A percentile compares a stretch with the other conserved stretches of the same genome.
These are phyloP conservation scores for Iguana delicatissima DNA, from an alignment of 2,797 vertebrate genomes.

Conservation along the genomic window DNA sequence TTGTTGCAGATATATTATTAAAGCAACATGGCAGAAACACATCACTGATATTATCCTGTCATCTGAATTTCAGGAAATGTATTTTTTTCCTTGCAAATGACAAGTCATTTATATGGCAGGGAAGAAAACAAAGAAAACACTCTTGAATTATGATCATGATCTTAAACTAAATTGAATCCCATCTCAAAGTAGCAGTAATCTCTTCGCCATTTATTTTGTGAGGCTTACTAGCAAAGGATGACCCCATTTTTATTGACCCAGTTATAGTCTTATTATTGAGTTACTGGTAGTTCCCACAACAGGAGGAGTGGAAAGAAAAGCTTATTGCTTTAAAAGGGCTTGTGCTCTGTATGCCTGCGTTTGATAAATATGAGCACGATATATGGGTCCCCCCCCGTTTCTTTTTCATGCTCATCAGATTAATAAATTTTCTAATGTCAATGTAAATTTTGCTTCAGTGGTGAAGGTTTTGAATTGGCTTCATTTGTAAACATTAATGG, in stretches of 20 bases:
- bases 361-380: slow-evolving; percentile 18
- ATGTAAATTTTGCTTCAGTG: neutral
- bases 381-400: neutral
- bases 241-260: slow-evolving; percentile 9
- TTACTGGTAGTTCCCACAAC: slow-evolving; percentile 44
- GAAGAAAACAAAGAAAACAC: slow-evolving; percentile 41
- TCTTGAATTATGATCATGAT: slow-evolving; percentile 13
- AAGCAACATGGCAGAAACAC: slow-evolving; percentile 26
- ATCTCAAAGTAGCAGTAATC: slow-evolving; percentile 22
- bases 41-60: slow-evolving; percentile 7
- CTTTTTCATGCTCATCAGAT: neutral
- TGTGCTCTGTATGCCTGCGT: neutral
- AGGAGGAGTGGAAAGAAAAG: slow-evolving; percentile 30
- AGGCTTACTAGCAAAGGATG: slow-evolving; percentile 27
- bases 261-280: slow-evolving; percentile 47
- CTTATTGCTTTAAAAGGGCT: slow-evolving; percentile 39
- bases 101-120: slow-evolving; percentile 14
- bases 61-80: slow-evolving; percentile 30
- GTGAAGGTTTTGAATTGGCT: neutral
- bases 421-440: slow-evolving; percentile 34
- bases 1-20: slow-evolving; percentile 22
- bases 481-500: neutral
- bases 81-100: slow-evolving; percentile 19
- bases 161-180: slow-evolving; percentile 16
- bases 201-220: slow-evolving; percentile 36